Percentiles rank a stretch among this genome's conserved stretches.
Conservation (phyloP, 2,113 vertebrate species). For the Camelus bactrianus region DNA sequence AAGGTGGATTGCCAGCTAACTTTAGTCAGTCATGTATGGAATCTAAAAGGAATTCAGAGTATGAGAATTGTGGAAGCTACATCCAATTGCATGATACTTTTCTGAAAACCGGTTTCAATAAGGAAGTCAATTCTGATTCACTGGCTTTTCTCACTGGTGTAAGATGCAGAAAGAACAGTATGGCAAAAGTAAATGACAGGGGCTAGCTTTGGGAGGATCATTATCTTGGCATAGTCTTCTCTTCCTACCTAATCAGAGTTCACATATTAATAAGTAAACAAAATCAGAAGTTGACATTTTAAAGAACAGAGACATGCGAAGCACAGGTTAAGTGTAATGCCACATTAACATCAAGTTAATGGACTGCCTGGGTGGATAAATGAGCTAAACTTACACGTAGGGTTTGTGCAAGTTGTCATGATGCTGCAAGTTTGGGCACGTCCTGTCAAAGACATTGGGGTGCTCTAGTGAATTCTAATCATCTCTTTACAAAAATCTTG, state of each 20-base stretch:
- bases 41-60: not conserved
- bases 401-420: not conserved
- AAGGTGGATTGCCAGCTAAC: not conserved
- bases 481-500: slow-evolving; percentile 57
- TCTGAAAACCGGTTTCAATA: not conserved
- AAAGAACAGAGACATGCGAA: slow-evolving; percentile 25
- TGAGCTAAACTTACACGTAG: not conserved
- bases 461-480: slow-evolving; percentile 33
- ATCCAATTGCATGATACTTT: not conserved
- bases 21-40: not conserved
- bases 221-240: not conserved
- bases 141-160: not conserved
- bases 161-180: not conserved
- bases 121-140: not conserved
- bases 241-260: not conserved
- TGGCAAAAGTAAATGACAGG: not conserved
- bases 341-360: not conserved
- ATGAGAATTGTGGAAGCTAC: not conserved
- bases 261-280: not conserved
- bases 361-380: not conserved
- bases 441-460: not conserved
- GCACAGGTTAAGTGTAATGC: not conserved
- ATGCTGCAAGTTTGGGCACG: not conserved
- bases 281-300: not conserved
- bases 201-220: not conserved